A percentile compares a stretch with the other conserved stretches of the same genome.
Evolutionary conservation across 2,888 invertebrate genomes (phyloP).

Genomic region (Tipula lateralis): DNA sequence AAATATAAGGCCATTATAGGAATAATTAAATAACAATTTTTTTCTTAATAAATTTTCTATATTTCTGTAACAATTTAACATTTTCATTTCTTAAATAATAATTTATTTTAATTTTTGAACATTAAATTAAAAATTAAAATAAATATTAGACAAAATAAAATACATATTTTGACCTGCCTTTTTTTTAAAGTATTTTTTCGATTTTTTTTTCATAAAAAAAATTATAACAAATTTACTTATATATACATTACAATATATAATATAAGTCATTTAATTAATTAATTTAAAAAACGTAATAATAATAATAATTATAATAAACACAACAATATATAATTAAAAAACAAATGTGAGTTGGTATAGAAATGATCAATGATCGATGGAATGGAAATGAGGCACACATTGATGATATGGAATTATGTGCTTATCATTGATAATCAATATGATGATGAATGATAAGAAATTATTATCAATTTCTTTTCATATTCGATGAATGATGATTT

Average conservation of each 20-base stretch:
- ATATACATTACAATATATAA: neutral
- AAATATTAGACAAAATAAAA: neutral
- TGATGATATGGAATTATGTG: neutral
- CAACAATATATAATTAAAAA: neutral
- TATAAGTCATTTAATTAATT: neutral
- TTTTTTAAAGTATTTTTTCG: neutral
- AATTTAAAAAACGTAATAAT: neutral
- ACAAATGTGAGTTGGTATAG: neutral
- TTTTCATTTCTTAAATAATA: neutral
- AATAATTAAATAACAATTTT: neutral
- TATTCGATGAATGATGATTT: slow-evolving; percentile 9
- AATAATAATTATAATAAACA: neutral
- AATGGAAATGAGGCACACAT: neutral
- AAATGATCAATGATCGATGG: neutral
- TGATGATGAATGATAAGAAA: slow-evolving; percentile 19
- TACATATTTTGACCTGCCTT: neutral
- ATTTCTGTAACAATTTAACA: slow-evolving; percentile 11
- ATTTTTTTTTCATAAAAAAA: neutral
- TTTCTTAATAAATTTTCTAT: neutral
- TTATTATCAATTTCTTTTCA: slow-evolving; percentile 8
- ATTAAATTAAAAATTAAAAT: neutral
- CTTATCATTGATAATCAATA: slow-evolving; percentile 19
- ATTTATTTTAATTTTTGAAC: slow-evolving; percentile 15
- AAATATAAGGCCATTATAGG: neutral
- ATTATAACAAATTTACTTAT: slow-evolving; percentile 5